Evolutionary conservation across 2,888 invertebrate species (phyloP), one percentile per base, ranked within the genome.

Genomic region (Tenthredo distinguenda): DNA sequence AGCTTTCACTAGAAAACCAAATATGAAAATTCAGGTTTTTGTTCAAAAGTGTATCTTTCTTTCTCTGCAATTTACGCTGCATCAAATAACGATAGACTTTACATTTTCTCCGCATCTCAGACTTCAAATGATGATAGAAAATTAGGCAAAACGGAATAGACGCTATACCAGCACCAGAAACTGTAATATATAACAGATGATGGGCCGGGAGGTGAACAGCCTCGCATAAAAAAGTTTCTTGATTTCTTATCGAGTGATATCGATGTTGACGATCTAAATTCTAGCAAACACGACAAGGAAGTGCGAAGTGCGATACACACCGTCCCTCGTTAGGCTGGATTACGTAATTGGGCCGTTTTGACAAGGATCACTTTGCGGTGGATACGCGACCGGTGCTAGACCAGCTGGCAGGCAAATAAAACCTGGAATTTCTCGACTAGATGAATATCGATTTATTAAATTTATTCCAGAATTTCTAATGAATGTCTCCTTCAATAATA

Each of bases 311-410:
- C n/a, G 34, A 81, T 77, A 10, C 55, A 55, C 21, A 50, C 34
- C 50, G 55, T 68, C 31, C 68, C 83, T 83, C 71, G 68, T 83
- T 83, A 83, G 43, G 47, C 71, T 34, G 21, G 34, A 31, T 83
- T 83, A 83, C 71, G 83, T 71, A 50, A 83, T 83, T 50, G 65
- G 71, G 10, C 71, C 83, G 34, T 83, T 83, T 71, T 37, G 71
- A 83, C 83, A 83, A 83, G 83, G 83, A 0, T 26, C 26, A 83
- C 68, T 47, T 47, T 26, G 47, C 68, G 83, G 68, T 71, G 40
- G 68, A 43, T 43, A 58, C 40, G 58, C 62, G 81, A 40, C 37
- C 12, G 26, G 62, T 77, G n/a, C n/a, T 18, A 31, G 9, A 81
- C 40, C 21, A 58, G 40, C 62, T 81, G 40, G 21, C 43, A 74